Conservation (phyloP, 1,140 invertebrate genomes). For the Pachyrhynchus sulphureomaculatus region DNA sequence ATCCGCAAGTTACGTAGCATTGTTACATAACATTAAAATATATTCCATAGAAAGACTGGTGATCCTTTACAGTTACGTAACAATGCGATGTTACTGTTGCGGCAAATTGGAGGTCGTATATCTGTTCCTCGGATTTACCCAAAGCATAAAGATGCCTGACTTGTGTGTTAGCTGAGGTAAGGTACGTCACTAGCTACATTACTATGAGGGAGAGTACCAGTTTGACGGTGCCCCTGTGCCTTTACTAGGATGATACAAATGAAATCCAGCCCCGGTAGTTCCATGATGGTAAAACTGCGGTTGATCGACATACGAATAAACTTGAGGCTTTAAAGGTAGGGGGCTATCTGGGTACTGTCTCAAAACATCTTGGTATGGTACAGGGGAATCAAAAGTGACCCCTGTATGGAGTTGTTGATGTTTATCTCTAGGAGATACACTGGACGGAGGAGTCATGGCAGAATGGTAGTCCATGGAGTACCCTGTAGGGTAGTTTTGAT, state of each 20-base stretch:
- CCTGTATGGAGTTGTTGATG: slow-evolving; percentile 61
- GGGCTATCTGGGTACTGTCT: slow-evolving; percentile 69
- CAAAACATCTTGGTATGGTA: slow-evolving; percentile 60
- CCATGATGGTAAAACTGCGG: slow-evolving; percentile 81
- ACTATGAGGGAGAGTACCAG: slow-evolving; percentile 79
- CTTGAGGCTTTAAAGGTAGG: slow-evolving; percentile 86
- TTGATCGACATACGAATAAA: slow-evolving; percentile 76
- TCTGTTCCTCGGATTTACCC: no score
- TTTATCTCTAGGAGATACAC: slow-evolving; percentile 89
- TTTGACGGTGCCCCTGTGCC: slow-evolving; percentile 61
- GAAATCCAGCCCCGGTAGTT: slow-evolving; percentile 73
- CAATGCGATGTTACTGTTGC: no score
- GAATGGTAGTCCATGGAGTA: slow-evolving; percentile 83
- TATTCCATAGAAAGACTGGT: no score
- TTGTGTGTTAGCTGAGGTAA: not conserved
- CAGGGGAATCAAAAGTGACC: slow-evolving; percentile 50
- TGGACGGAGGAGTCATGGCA: slow-evolving; percentile 93
- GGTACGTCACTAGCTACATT: slow-evolving; percentile 5
- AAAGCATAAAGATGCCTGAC: not conserved
- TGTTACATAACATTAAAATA: no score
- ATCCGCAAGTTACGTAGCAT: no score
- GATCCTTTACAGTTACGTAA: no score
- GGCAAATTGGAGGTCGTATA: no score
- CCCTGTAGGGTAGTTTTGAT: slow-evolving; percentile 60
- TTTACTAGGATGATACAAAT: slow-evolving; percentile 80